A percentile compares a stretch with the other conserved stretches of the same genome.
Conservation (phyloP, 1,140 invertebrate species). For the Lepidostoma basale region DNA sequence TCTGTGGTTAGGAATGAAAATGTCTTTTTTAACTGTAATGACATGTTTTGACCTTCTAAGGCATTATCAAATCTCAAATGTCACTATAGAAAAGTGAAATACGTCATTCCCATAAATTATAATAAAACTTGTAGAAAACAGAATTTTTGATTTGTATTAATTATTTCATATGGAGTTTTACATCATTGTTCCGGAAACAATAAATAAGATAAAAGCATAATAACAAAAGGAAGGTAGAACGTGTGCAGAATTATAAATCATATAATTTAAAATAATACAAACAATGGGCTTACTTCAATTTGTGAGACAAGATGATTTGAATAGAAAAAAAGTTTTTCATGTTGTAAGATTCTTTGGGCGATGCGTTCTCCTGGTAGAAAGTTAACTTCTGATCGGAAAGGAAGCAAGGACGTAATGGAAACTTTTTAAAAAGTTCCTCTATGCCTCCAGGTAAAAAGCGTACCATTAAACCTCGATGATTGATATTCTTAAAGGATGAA, state of each 20-base stretch:
- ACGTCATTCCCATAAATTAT: no score
- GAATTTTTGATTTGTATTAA: no score
- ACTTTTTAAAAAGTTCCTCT: conserved; percentile 34
- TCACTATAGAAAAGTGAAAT: no score
- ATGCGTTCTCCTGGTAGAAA: not conserved
- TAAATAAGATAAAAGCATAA: no score
- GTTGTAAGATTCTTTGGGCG: conserved; percentile 12
- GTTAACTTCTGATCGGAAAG: conserved; percentile 10
- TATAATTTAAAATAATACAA: not conserved
- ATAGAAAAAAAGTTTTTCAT: conserved; percentile 27
- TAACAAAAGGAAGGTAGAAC: no score
- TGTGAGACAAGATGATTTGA: conserved; percentile 25
- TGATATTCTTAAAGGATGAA: not conserved
- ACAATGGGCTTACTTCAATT: conserved; percentile 23
- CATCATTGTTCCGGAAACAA: no score
- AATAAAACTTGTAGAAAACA: no score
- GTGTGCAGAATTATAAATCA: not conserved
- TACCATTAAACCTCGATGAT: conserved; percentile 22
- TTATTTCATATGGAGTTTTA: no score
- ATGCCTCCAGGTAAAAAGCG: conserved; percentile 16
- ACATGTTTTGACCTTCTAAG: no score
- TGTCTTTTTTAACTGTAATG: no score
- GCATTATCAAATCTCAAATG: no score
- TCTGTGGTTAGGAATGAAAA: no score
- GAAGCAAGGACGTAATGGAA: conserved; percentile 16